Base-by-base conservation (phyloP, 2,888 invertebrate genomes). In the Apamea epomidion region DNA sequence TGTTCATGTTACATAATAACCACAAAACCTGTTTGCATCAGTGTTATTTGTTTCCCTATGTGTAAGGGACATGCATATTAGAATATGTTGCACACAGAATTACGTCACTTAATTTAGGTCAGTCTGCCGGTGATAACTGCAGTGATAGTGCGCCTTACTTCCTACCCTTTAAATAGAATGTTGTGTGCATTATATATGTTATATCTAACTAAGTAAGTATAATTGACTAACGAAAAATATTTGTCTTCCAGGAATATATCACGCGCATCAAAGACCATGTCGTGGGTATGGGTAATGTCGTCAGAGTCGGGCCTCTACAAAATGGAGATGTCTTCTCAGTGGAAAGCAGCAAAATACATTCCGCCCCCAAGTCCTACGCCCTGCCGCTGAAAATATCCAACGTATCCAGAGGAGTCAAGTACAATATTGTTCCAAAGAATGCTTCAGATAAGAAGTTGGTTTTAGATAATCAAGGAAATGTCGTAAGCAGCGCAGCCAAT, bases 211-310 rank as follows among this genome's bases (percentile, higher is more conserved):
- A 45, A 25, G 29, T 51, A 62, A 16, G 54, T 67, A 21, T 29
- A 58, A 12, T n/a, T 51, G 16, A 29, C 16, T 71, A 37, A 82
- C 1, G 14, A 21, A 25, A 80, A 58, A 74, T 81, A 77, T 80
- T 81, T 85, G 91, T 94, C 73, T 81, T 42, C 12, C 93, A 97
- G 97, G 97, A 97, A 93, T 97, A 97, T 88, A 97, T 97, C 71
- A 95, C 96, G 8, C 95, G 96, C 80, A 97, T 98, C 88, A 98
- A 98, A 88, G 98, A 98, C 75, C 98, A 98, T 94, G 98, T 98
- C 80, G 98, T 98, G 29, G 98, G 98, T 10, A 98, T 98, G 96
- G 98, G 98, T 76, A 97, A 97, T 92, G 98, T 98, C 21, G 97
- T 97, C 6, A 95, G 98, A 93, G 97, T 98, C 80, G 97, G 97